Evolutionary conservation across 2,888 invertebrate species (phyloP).

Genomic region (Amphipoea lucens): DNA sequence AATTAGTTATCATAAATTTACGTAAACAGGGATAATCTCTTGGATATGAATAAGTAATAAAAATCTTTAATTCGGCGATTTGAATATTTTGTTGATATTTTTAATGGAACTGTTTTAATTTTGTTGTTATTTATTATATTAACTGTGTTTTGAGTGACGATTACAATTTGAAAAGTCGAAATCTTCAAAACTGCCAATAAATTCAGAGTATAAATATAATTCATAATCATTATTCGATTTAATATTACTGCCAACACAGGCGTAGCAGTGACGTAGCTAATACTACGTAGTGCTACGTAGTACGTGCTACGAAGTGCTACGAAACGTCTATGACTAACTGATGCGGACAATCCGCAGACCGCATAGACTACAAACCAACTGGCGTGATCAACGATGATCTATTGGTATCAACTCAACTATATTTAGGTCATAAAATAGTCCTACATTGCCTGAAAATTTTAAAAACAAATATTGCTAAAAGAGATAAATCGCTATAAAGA

Average conservation of each 20-base stretch:
- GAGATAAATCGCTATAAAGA: too few species aligned
- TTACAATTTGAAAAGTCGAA: neutral
- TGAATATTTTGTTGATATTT: constrained; percentile 30
- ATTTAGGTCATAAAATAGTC: too few species aligned
- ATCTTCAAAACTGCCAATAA: neutral
- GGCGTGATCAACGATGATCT: constrained; percentile 15
- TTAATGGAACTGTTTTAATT: neutral
- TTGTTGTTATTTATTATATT: neutral
- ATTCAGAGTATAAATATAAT: neutral
- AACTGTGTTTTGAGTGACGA: neutral
- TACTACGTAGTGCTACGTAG: constrained; percentile 31
- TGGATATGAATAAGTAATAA: constrained; percentile 70
- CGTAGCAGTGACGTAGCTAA: constrained; percentile 17
- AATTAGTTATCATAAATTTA: constrained; percentile 76
- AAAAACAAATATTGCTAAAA: too few species aligned
- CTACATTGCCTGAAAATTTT: too few species aligned
- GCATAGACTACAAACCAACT: neutral
- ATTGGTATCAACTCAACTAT: constrained; percentile 19
- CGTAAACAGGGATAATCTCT: constrained; percentile 67
- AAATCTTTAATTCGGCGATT: constrained; percentile 50
- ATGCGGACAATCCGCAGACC: neutral
- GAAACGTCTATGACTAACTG: constrained; percentile 25
- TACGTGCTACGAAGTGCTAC: constrained; percentile 34
- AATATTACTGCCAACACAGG: neutral
- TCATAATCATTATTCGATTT: neutral